Percentiles rank a stretch among this genome's conserved stretches.
Evolutionary conservation across 2,888 invertebrate genomes (phyloP).

Genomic region (Saturnia japonica): DNA sequence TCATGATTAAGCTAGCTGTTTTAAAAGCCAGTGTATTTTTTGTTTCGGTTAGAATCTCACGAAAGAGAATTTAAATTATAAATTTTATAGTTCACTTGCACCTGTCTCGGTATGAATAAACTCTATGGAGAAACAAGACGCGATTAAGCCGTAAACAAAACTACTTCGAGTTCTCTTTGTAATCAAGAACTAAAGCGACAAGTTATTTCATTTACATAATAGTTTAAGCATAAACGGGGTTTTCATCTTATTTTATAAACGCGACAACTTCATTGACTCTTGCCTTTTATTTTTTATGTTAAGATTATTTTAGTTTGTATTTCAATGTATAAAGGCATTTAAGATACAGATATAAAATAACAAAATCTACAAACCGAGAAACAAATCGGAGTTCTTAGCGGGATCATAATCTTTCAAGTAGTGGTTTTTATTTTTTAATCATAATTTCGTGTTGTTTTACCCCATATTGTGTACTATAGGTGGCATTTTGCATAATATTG

Average conservation of each 20-base stretch:
- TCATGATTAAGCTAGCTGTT: not conserved
- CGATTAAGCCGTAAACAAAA: constrained; percentile 69
- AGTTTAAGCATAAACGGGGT: constrained; percentile 61
- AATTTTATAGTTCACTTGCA: constrained; percentile 43
- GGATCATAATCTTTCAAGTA: too few relatives aligned
- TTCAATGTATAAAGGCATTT: too few relatives aligned
- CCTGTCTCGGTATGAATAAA: constrained; percentile 51
- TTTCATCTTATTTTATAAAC: constrained; percentile 47
- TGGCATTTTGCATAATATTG: too few relatives aligned
- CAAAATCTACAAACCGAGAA: too few relatives aligned
- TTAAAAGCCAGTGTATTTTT: constrained; percentile 24
- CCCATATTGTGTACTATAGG: too few relatives aligned
- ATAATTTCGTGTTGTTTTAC: too few relatives aligned
- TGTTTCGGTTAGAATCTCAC: constrained; percentile 26
- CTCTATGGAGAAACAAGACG: constrained; percentile 48
- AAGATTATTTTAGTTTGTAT: not conserved
- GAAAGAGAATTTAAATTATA: constrained; percentile 39
- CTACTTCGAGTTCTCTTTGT: constrained; percentile 67
- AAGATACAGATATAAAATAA: too few relatives aligned
- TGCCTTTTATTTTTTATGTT: not conserved
- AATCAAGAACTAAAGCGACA: constrained; percentile 71
- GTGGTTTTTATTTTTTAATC: too few relatives aligned
- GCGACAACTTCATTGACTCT: constrained; percentile 42
- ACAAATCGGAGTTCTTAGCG: too few relatives aligned
- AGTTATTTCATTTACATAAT: constrained; percentile 74